Percentiles rank a stretch among this genome's conserved stretches.
These are phyloP conservation scores for Phodopus roborovskii DNA, from an alignment of 2,113 vertebrate genomes.

Conservation along the genomic window DNA sequence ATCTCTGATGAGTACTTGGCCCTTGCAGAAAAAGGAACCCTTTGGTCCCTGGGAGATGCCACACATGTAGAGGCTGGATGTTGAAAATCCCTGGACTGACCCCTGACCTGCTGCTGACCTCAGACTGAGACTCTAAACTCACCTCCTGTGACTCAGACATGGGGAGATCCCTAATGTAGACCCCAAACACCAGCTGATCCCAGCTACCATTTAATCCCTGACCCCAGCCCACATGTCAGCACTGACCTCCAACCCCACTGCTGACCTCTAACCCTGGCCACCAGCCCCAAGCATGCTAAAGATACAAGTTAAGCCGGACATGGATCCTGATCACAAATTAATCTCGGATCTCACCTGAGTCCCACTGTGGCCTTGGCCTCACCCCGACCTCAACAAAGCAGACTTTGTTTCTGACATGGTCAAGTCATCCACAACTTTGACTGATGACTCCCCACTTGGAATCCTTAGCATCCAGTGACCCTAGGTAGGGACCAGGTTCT, in stretches of 20 bases:
- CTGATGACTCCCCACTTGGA: not conserved
- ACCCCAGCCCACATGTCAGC: not conserved
- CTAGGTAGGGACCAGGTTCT: not conserved
- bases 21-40: not conserved
- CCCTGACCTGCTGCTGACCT: not conserved
- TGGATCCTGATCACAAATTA: not conserved
- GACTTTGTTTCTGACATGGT: not conserved
- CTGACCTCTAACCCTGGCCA: not conserved
- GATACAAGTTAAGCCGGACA: not conserved
- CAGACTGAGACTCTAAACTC: not conserved
- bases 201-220: not conserved
- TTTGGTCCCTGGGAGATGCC: not conserved
- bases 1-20: not conserved
- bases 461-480: not conserved
- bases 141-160: not conserved
- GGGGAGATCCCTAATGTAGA: not conserved
- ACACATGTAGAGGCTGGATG: accelerated
- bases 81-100: too few relatives aligned
- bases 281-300: not conserved
- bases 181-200: not conserved
- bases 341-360: not conserved
- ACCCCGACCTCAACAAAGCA: not conserved
- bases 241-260: not conserved
- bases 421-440: too few relatives aligned
- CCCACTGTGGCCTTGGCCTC: not conserved